Base-by-base conservation (phyloP, 2,888 invertebrate genomes). In the Apotomis capreana region DNA sequence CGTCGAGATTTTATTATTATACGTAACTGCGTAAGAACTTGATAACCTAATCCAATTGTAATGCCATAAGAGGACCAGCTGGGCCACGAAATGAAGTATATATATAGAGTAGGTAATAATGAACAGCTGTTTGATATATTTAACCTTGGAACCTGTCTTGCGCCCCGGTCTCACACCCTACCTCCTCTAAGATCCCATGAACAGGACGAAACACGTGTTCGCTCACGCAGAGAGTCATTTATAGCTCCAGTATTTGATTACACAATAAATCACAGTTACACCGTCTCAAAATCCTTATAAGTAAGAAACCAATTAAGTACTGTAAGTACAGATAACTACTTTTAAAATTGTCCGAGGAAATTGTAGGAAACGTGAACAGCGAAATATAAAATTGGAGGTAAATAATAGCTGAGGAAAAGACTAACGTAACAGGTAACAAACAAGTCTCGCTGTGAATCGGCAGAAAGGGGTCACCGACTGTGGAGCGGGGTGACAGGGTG, bases 381-480 rank as follows among this genome's bases (percentile, higher is more conserved):
- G 49, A 55, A 51, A 36, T 62, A 62, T 62, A 15, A 57, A 49
- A 57, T 57, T 57, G 69, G 37, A 69, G 63, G 62, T 51, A 44
- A 68, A 64, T 58, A 67, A 10, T 68, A 40, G 74, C 70, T 67
- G 58, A 63, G 72, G 65, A 75, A 68, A 59, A 58, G 70, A 74
- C 74, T 62, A 78, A 76, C 77, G 83, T 88, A 89, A 87, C 88
- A 89, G 89, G 89, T 91, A 87, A 86, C 85, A 85, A 87, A 84
- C 83, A 85, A 85, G 83, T 84, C 81, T 79, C 77, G 82, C 81
- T 83, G 83, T 79, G 81, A 80, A 81, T 81, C 83, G 79, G 85
- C 87, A 84, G 86, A 90, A 90, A 88, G 88, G 84, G 91, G 92
- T 92, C 92, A 91, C 83, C 90, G 92, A 91, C 91, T 90, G 40